Base-by-base conservation (phyloP, 1,140 invertebrate genomes). In the Nasonia longicornis region DNA sequence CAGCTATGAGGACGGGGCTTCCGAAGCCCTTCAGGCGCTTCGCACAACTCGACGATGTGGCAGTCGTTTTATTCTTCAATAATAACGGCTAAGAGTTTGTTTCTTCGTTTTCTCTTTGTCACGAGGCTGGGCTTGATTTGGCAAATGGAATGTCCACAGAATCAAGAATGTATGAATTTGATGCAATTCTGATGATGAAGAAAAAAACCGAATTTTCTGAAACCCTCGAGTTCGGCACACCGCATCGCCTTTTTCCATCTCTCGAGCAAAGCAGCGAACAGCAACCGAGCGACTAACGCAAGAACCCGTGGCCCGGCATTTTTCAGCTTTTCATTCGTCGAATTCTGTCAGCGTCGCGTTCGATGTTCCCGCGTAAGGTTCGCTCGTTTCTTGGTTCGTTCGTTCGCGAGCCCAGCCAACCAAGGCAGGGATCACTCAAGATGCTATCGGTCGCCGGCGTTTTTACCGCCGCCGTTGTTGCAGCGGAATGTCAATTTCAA, bases 351-450 rank as follows among this genome's bases (percentile, higher is more conserved):
- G 38, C 29, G n/a, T 22, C 29, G 20, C 31, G 58, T 0, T 29
- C 6, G 69, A 29, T 3, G 29, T 72, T n/a, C 26, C 48, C 14
- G 4, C 52, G 12, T 20, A 58, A 7, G 20, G 52, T n/a, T 58
- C 31, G 31, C 31, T 35, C 31, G 31, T 35, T 35, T 26, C 26
- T 26, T 26, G 3, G 31, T 35, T 35, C 31, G 31, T 35, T 35
- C 31, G 31, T 35, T 35, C 52, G 52, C 52, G 58, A 38, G 48
- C 16, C 6, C 8, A n/a, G 26, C 72, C 31, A 20, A 76, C 22
- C 58, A 7, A 16, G 63, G 12, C 74, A 66, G 31, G 58, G 3
- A 76, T 76, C 74, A 66, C 58, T 79, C 77, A 38, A 79, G 67
- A 79, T 71, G 45, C 38, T 70, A 71, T 79, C 77, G 20, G 52